phyloP scores from a whole-genome alignment of 2,888 invertebrate genomes.

The Agrochola circellaris region DNA sequence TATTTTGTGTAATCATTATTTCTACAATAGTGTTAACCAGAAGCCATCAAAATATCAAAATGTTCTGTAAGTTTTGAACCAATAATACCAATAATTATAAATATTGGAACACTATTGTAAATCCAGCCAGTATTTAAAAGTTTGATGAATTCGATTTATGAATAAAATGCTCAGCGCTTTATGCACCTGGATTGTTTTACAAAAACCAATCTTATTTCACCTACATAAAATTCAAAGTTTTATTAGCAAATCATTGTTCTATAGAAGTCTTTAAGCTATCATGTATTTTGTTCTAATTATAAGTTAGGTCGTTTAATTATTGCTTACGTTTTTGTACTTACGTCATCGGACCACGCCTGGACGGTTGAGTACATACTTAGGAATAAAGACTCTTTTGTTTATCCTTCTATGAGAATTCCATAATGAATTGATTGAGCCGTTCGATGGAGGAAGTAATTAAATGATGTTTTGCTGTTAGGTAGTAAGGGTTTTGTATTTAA shows the following conservation, averaged over 20 bases:
- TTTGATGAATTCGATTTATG: conserved; percentile 52
- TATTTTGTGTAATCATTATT: not conserved
- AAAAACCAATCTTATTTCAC: conserved; percentile 15
- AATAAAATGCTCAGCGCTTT: conserved; percentile 32
- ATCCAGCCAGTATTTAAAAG: conserved; percentile 48
- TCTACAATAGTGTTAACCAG: not conserved
- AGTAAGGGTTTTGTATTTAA: conserved; percentile 48
- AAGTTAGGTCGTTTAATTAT: conserved; percentile 78
- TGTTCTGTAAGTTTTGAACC: not conserved
- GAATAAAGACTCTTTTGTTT: conserved; percentile 87
- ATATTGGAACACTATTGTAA: conserved; percentile 20
- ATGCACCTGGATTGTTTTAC: not conserved
- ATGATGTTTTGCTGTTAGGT: conserved; percentile 67
- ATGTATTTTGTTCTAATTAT: conserved; percentile 60
- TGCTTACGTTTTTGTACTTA: conserved; percentile 82
- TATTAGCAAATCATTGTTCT: conserved; percentile 10
- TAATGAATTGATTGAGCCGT: conserved; percentile 84
- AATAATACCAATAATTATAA: not conserved
- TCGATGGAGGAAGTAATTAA: conserved; percentile 86
- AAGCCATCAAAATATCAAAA: not conserved
- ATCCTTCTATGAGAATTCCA: conserved; percentile 82
- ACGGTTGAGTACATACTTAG: conserved; percentile 49
- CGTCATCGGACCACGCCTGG: conserved; percentile 83
- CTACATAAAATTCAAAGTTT: conserved; percentile 13
- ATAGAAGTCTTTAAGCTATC: conserved; percentile 45